Conservation (phyloP, 1,140 invertebrate genomes). For the Aphidius ervi region DNA sequence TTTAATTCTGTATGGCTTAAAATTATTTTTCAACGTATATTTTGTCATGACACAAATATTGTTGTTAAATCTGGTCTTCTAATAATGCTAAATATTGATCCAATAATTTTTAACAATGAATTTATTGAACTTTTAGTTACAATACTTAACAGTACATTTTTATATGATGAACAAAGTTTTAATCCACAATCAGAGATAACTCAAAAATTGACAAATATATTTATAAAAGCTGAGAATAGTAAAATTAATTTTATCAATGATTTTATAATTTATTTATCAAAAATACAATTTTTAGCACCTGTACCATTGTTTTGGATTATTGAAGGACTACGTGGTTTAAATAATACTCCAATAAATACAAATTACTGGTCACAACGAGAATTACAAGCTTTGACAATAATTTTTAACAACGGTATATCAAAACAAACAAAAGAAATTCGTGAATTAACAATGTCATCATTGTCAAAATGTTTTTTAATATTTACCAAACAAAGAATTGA, state of each 20-base stretch:
- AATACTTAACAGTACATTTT: constrained; percentile 37
- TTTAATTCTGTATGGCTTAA: constrained; percentile 43
- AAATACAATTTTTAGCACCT: constrained; percentile 37
- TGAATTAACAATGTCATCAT: too few species aligned
- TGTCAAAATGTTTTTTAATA: too few species aligned
- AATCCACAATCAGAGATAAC: constrained; percentile 29
- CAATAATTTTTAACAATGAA: constrained; percentile 22
- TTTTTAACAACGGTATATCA: constrained; percentile 28
- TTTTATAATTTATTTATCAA: constrained; percentile 27
- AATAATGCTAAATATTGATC: constrained; percentile 31
- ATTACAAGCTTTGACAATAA: constrained; percentile 16
- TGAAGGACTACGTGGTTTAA: constrained; percentile 23
- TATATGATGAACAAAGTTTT: constrained; percentile 31
- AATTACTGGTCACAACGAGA: constrained; percentile 25
- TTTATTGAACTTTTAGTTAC: constrained; percentile 33
- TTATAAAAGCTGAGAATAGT: constrained; percentile 21
- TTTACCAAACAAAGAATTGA: constrained; percentile 1
- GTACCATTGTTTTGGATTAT: constrained; percentile 42
- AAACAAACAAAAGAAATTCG: constrained; percentile 29
- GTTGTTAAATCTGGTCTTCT: constrained; percentile 49
- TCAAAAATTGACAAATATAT: constrained; percentile 28
- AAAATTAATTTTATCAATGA: constrained; percentile 21
- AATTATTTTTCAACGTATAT: constrained; percentile 45
- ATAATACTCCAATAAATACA: neutral
- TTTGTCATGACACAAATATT: constrained; percentile 48